phyloP scores from a whole-genome alignment of 2,888 invertebrate genomes.

The Drosophila mimetica region DNA sequence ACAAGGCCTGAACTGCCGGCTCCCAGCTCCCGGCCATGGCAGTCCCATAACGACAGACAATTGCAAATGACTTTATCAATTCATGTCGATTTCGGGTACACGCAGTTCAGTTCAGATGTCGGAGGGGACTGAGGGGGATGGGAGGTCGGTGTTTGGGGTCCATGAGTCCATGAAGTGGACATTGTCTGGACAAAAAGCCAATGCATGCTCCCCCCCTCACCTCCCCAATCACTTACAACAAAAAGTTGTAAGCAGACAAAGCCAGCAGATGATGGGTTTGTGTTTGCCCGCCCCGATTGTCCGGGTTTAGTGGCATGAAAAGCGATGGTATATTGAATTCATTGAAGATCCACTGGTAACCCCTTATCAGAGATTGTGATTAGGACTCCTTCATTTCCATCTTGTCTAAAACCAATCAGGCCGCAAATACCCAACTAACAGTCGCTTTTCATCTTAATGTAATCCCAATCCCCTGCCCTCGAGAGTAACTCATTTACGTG shows the following conservation, averaged over 20 bases:
- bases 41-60: conserved; percentile 74
- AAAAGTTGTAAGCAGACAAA: conserved; percentile 47
- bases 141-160: conserved; percentile 17
- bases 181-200: conserved; percentile 69
- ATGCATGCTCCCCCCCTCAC: conserved; percentile 44
- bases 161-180: conserved; percentile 50
- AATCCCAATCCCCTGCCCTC: background rate
- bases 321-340: conserved; percentile 2
- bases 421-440: conserved; percentile 31
- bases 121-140: background rate
- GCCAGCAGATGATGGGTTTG: conserved; percentile 36
- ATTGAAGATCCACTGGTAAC: background rate
- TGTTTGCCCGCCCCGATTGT: conserved; percentile 1
- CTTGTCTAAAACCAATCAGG: conserved; percentile 42
- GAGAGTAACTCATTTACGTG: conserved; percentile 65
- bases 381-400: background rate
- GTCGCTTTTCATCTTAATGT: conserved; percentile 12
- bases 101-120: conserved; percentile 52
- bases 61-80: conserved; percentile 80
- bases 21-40: conserved; percentile 1
- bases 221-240: conserved; percentile 65
- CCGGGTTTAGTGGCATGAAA: conserved; percentile 9
- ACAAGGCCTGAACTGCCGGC: conserved; percentile 11
- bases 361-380: background rate
- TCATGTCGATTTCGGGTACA: conserved; percentile 76